A percentile compares a stretch with the other conserved stretches of the same genome.
Evolutionary conservation across 2,113 vertebrate species (phyloP).

Genomic region (Theristicus caerulescens): DNA sequence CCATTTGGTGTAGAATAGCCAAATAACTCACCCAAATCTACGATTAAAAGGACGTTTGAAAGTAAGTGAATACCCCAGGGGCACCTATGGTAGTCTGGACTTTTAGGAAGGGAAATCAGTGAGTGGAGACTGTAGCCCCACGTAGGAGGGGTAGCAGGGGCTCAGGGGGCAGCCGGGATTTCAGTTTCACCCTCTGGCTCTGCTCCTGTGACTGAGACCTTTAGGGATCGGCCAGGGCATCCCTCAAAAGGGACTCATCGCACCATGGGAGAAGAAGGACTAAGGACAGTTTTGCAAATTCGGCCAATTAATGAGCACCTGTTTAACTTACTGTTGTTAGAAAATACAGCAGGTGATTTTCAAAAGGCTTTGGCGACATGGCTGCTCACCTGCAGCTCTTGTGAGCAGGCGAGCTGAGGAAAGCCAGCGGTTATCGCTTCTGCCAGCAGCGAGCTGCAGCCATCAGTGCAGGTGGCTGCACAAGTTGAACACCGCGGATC

Average conservation of each 20-base stretch:
- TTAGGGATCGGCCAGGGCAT: background rate
- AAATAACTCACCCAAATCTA: background rate
- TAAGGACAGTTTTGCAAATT: background rate
- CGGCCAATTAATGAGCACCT: fast-evolving
- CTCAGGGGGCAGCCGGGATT: background rate
- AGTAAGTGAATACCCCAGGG: background rate
- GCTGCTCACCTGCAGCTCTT: background rate
- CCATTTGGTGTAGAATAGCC: background rate
- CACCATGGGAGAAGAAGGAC: background rate
- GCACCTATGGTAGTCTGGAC: background rate
- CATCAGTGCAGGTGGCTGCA: background rate
- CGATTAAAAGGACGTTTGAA: background rate
- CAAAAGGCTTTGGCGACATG: fast-evolving
- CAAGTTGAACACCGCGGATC: fast-evolving
- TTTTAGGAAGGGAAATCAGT: background rate
- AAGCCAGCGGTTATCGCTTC: background rate
- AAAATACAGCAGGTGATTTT: background rate
- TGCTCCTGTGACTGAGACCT: background rate
- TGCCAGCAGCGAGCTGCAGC: background rate
- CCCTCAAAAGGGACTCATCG: background rate
- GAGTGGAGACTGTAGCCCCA: background rate
- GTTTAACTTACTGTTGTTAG: background rate
- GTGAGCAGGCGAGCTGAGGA: fast-evolving
- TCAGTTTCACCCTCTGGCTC: background rate
- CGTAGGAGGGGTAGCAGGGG: background rate